phyloP scores from a whole-genome alignment of 2,888 invertebrate species.

The Nematopogon swammerdamellus region DNA sequence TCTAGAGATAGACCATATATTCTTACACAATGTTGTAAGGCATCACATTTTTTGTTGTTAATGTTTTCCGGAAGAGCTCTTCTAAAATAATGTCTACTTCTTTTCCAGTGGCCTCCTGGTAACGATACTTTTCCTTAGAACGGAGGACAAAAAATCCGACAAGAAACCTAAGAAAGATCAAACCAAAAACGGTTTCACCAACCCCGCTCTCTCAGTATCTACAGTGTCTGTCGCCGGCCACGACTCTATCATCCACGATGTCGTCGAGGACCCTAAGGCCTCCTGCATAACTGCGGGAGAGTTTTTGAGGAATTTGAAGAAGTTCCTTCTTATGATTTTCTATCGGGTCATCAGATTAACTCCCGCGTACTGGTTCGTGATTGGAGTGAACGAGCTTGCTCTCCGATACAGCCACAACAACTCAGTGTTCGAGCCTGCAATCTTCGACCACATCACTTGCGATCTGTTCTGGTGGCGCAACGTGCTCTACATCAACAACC shows the following conservation, averaged over 20 bases:
- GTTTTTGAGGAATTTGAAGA: constrained; percentile 32
- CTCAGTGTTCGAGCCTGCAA: constrained; percentile 70
- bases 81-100: too few relatives aligned
- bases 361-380: constrained; percentile 77
- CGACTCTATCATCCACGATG: constrained; percentile 41
- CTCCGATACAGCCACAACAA: constrained; percentile 68
- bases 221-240: constrained; percentile 30
- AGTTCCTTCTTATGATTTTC: constrained; percentile 46
- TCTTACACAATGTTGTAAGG: too few relatives aligned
- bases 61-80: too few relatives aligned
- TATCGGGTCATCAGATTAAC: constrained; percentile 69
- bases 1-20: too few relatives aligned
- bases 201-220: constrained; percentile 31
- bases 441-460: constrained; percentile 70
- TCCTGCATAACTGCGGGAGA: constrained; percentile 33
- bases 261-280: constrained; percentile 32
- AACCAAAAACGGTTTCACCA: constrained; percentile 42
- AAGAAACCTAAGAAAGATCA: constrained; percentile 20
- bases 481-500: constrained; percentile 77
- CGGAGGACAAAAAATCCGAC: constrained; percentile 51
- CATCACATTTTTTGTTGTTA: too few relatives aligned
- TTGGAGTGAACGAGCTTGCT: constrained; percentile 70
- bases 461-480: constrained; percentile 81
- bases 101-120: constrained; percentile 66
- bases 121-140: constrained; percentile 67